Base-by-base conservation (phyloP, 2,797 vertebrate genomes). In the Chanos chanos region DNA sequence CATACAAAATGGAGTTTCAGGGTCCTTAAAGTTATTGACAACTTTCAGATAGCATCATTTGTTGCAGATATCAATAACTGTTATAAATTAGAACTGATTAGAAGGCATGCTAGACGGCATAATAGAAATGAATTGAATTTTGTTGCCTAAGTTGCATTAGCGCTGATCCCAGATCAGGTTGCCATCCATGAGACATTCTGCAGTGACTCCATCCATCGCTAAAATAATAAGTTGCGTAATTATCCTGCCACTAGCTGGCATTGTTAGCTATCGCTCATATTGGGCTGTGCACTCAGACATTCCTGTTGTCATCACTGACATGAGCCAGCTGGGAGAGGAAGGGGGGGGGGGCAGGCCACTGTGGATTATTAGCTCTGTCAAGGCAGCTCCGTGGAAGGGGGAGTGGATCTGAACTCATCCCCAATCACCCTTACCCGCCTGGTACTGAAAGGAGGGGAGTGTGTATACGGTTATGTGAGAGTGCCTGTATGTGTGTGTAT, bases 311-410 rank as follows among this genome's bases (percentile, higher is more conserved):
- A 87, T 86, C 82, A 44, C 61, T 81, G 91, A 87, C 84, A 86
- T 86, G 58, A 90, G 86, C 86, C 91, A 93, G 91, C 92, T 92
- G 91, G 89, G 81, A 80, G 77, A 80, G 79, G 73, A 76, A 79
- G 59, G 41, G 44, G 27, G 27, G 55, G 34, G 44, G 24, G 12
- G 71, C 63, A 64, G 68, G 56, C 45, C 45, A 37, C 31, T 22
- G 37, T 66, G 47, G 58, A 69, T 66, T 59, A 71, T 68, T 77
- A 58, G 64, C 40, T 43, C 59, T 55, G 54, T 47, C 48, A 52
- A 45, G 37, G 65, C 30, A 67, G 67, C 44, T 57, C 30, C 39
- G 74, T 49, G 59, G 74, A 75, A n/a, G 81, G 80, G 58, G 73
- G 74, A 76, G 77, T 80, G 74, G 80, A 50, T 76, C 81, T 68